Conservation (phyloP, 2,888 invertebrate genomes). For the Mimumesa dahlbomi region DNA sequence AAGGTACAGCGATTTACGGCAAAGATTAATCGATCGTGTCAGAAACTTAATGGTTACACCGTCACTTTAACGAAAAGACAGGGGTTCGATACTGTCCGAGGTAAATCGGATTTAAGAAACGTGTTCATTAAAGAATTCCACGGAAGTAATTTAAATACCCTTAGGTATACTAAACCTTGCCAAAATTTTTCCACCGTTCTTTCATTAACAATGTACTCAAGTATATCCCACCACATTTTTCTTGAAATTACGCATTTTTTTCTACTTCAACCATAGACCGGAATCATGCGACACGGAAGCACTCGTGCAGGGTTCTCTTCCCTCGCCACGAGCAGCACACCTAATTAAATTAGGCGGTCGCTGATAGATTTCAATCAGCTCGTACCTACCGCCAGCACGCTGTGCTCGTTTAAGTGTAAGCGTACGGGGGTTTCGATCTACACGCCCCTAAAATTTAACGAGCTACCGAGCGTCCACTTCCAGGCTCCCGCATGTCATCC, state of each 20-base stretch:
- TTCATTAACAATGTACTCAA: too few relatives aligned
- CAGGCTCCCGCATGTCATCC: constrained; percentile 64
- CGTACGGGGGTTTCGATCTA: constrained; percentile 53
- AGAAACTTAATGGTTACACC: constrained; percentile 26
- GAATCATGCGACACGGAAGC: constrained; percentile 45
- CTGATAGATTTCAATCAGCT: constrained; percentile 71
- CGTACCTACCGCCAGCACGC: constrained; percentile 46
- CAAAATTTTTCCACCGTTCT: too few relatives aligned
- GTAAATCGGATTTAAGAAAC: constrained; percentile 10
- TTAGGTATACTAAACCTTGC: too few relatives aligned
- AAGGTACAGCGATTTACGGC: constrained; percentile 31
- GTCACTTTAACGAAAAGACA: constrained; percentile 17
- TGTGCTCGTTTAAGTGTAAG: constrained; percentile 55
- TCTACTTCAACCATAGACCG: neutral
- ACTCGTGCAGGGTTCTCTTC: constrained; percentile 23
- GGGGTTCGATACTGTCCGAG: constrained; percentile 3
- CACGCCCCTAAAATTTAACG: constrained; percentile 71
- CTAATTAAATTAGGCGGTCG: constrained; percentile 70
- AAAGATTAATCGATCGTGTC: constrained; percentile 30
- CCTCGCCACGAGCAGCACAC: constrained; percentile 43
- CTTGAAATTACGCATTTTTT: too few relatives aligned
- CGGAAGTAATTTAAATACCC: too few relatives aligned
- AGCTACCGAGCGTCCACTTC: constrained; percentile 60
- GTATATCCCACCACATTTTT: too few relatives aligned
- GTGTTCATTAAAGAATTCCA: constrained; percentile 11